Evolutionary conservation across 2,888 invertebrate genomes (phyloP), one percentile per base, ranked within the genome.

Genomic region (Tinea trinotella): DNA sequence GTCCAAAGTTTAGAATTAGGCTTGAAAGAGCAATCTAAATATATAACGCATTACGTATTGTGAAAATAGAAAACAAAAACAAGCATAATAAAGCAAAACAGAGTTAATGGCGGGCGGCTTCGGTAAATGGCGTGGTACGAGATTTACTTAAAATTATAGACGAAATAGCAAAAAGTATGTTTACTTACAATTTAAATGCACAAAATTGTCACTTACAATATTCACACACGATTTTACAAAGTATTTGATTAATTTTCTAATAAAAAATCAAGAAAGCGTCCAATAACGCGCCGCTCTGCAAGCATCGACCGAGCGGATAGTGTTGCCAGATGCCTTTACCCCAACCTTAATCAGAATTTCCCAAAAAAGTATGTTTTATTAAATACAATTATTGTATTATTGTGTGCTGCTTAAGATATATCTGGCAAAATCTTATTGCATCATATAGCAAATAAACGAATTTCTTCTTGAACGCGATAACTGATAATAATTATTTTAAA

Each of bases 91-190:
- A 46, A 46, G 10, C 46, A 17, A 46, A 46, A 46, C 17, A 46
- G 3, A 46, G 15, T 3, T 10, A 46, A 46, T 46, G 46, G 46
- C 46, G 46, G 46, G 46, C 46, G 46, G 46, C 46, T 19, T 46
- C 46, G 19, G 3, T 4, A 3, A 46, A 46, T 46, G 46, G 46
- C 46, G 46, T 46, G 19, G 19, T 19, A 46, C 4, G 19, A 4
- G 19, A 12, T 15, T 40, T 3, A 40, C 13, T 13, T 6, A 46
- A n/a, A n/a, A n/a, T n/a, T n/a, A n/a, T n/a, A n/a, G n/a, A n/a
- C n/a, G n/a, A n/a, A n/a, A n/a, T n/a, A 19, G 46, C 17, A 46
- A 19, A 46, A 46, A 19, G 7, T 4, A 46, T 17, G 10, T 15
- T 46, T 46, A 46, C 46, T 46, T 46, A 46, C 46, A 19, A 46